Percentiles rank a stretch among this genome's conserved stretches.
phyloP scores from a whole-genome alignment of 2,888 invertebrate species.

The Lycia hirtaria region DNA sequence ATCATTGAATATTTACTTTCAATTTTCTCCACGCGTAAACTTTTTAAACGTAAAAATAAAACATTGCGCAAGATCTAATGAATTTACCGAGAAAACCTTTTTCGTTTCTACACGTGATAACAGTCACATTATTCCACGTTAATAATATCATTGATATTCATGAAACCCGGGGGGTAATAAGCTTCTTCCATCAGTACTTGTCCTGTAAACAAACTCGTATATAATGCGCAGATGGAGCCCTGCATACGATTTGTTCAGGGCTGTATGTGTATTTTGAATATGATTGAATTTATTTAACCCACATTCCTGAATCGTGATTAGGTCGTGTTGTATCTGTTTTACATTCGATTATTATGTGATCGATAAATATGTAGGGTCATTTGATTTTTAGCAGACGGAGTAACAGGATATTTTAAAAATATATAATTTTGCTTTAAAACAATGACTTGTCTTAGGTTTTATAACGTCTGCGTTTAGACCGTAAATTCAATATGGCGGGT shows the following conservation, averaged over 20 bases:
- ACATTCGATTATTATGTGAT: not conserved
- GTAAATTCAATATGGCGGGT: no score
- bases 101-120: constrained; percentile 19
- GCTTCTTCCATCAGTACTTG: constrained; percentile 41
- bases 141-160: constrained; percentile 54
- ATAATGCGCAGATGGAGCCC: constrained; percentile 36
- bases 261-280: constrained; percentile 22
- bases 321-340: not conserved
- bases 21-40: no score
- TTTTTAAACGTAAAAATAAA: not conserved
- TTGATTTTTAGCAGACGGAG: no score
- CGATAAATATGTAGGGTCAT: not conserved
- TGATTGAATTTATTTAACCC: constrained; percentile 22
- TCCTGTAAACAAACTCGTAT: constrained; percentile 46
- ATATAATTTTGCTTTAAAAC: no score
- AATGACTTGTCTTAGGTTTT: no score
- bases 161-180: constrained; percentile 48
- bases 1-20: no score
- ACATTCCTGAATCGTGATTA: constrained; percentile 12
- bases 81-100: not conserved
- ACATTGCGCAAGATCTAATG: not conserved
- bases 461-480: no score
- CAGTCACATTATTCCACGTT: constrained; percentile 37
- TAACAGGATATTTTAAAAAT: no score
- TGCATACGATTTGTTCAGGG: constrained; percentile 19